Evolutionary conservation across 92 coral and sea anemone species (phyloP), one percentile per base, ranked within the genome.

Genomic region (Phenganax marumi): DNA sequence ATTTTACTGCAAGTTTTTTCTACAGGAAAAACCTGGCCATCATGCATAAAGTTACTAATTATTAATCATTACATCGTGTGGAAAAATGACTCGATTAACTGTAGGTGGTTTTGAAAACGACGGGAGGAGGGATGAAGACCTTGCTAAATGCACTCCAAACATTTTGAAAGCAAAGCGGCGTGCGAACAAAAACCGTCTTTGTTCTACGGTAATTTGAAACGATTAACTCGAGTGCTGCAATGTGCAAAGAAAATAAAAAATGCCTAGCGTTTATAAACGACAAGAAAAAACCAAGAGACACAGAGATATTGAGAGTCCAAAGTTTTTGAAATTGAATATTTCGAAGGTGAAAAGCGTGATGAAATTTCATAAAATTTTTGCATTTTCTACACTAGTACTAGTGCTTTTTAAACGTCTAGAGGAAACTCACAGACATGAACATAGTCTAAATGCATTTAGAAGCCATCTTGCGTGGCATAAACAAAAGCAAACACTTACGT

Each of bases 161-260:
- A 64, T 21, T 64, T 22, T 46, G 43, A 64, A 58, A 58, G 21
- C 6, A 64, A 22, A 10, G 70, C 12, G 43, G 10, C 13, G 16
- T 21, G 26, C 21, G 70, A 64, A 64, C 70, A 64, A 64, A 64
- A 2, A 62, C 1, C 26, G 70, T 64, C 70, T 64, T 64, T 64
- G 70, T 64, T 21, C 26, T 64, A 4, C 12, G 25, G 70, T 22
- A 7, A 64, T 19, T 64, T 25, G 23, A 64, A 64, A 22, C 47
- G 70, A 24, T 64, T 24, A 64, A 24, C 13, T 64, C 17, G 43
- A 64, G 70, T 64, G 21, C 17, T 11, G 39, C 6, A 14, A 16
- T 46, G 4, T 7, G 13, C 1, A 0, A 64, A 25, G 10, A 9
- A 46, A 6, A 64, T 14, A 64, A 64, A 22, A 64, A 3, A 58